phyloP scores from a whole-genome alignment of 2,797 vertebrate genomes.

The Pipistrellus nathusii region DNA sequence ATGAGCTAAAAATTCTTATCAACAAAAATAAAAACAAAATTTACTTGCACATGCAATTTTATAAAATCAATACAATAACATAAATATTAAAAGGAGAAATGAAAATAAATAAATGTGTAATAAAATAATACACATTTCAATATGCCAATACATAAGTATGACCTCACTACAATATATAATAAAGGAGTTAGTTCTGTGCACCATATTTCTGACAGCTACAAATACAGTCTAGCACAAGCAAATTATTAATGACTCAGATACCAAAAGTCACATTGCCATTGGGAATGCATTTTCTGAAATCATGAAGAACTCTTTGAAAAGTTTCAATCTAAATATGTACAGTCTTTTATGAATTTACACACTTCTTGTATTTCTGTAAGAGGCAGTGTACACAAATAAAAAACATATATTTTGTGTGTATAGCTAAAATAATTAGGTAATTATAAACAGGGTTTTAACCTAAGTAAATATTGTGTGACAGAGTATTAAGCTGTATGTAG shows the following conservation, averaged over 20 bases:
- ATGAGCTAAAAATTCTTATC: neutral
- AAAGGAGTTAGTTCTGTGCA: neutral
- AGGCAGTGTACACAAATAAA: neutral
- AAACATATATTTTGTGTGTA: neutral
- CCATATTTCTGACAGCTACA: neutral
- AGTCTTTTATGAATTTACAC: neutral
- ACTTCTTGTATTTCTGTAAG: neutral
- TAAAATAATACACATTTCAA: neutral
- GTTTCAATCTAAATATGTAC: neutral
- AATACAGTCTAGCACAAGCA: neutral
- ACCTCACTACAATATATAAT: neutral
- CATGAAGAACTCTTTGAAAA: neutral
- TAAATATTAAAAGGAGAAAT: conserved; percentile 5
- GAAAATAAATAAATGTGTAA: neutral
- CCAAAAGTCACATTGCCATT: neutral
- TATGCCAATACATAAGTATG: neutral
- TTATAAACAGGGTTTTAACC: neutral
- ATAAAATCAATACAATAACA: neutral
- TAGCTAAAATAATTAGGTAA: neutral
- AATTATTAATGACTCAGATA: conserved; percentile 3
- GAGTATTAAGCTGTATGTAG: neutral
- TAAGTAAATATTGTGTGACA: neutral
- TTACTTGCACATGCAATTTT: neutral
- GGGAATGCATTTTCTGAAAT: neutral
- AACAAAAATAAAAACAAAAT: conserved; percentile 20